These are phyloP conservation scores for Orchesella cincta DNA, from an alignment of 1,140 invertebrate genomes.

Conservation along the genomic window DNA sequence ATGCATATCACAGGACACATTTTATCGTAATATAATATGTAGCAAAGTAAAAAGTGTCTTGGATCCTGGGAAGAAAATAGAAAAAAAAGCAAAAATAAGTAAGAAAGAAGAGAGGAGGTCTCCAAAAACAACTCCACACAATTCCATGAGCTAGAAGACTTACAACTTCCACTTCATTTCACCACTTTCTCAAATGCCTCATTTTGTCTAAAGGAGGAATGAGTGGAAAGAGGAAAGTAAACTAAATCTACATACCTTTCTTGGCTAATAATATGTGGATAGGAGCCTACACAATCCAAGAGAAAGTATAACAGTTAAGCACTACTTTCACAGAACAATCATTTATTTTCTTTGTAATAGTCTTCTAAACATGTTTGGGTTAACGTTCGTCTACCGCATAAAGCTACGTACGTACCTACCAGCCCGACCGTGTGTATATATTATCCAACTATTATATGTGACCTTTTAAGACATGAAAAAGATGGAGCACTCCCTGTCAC, in stretches of 20 bases:
- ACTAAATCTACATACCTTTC: conserved; percentile 4
- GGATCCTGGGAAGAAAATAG: neutral
- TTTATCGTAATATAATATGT: neutral
- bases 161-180: conserved; percentile 20
- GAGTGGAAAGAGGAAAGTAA: neutral
- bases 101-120: neutral
- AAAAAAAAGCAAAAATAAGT: neutral
- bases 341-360: neutral
- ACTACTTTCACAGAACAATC: neutral
- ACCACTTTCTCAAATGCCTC: conserved; percentile 11
- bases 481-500: conserved; percentile 27
- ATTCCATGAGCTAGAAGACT: neutral
- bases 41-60: neutral
- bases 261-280: neutral
- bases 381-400: no score
- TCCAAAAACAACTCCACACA: neutral
- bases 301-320: neutral
- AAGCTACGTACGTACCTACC: no score
- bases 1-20: neutral
- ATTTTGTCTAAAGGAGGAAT: conserved; percentile 11
- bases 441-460: neutral
- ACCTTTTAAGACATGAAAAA: conserved; percentile 20
- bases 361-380: no score
- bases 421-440: neutral
- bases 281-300: neutral